These are phyloP conservation scores for Cancer borealis DNA, from an alignment of 2,888 invertebrate species.

Conservation along the genomic window DNA sequence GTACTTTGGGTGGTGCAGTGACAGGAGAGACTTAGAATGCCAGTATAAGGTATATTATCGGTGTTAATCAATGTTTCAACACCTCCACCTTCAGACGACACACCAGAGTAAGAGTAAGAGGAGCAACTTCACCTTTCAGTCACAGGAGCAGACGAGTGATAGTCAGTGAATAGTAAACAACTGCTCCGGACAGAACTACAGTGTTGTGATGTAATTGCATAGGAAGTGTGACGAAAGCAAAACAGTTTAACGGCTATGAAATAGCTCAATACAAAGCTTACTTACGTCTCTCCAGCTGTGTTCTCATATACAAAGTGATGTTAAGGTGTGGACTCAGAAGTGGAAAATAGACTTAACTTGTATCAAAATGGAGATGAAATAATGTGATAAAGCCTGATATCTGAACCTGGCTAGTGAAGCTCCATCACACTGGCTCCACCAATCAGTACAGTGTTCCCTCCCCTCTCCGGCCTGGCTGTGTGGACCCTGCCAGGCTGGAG, in stretches of 20 bases:
- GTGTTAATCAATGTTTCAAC: neutral
- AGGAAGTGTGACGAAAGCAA: neutral
- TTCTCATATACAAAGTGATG: neutral
- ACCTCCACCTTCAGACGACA: neutral
- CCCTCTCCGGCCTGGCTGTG: neutral
- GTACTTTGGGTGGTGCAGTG: neutral
- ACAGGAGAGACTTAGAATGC: neutral
- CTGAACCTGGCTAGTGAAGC: neutral
- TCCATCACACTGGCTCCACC: neutral
- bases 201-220: neutral
- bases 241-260: neutral
- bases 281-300: neutral
- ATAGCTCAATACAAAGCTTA: neutral
- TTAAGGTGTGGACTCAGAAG: neutral
- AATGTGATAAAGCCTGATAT: neutral
- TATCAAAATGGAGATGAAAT: too few relatives aligned
- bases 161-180: neutral
- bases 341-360: too few relatives aligned
- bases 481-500: neutral
- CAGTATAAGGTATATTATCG: neutral
- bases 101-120: neutral
- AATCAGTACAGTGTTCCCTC: neutral
- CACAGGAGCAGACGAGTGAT: neutral
- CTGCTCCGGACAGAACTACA: neutral
- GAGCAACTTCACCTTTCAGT: neutral